Percentiles rank a stretch among this genome's conserved stretches.
These are phyloP conservation scores for Microchrysa polita DNA, from an alignment of 2,888 invertebrate species.

Conservation along the genomic window DNA sequence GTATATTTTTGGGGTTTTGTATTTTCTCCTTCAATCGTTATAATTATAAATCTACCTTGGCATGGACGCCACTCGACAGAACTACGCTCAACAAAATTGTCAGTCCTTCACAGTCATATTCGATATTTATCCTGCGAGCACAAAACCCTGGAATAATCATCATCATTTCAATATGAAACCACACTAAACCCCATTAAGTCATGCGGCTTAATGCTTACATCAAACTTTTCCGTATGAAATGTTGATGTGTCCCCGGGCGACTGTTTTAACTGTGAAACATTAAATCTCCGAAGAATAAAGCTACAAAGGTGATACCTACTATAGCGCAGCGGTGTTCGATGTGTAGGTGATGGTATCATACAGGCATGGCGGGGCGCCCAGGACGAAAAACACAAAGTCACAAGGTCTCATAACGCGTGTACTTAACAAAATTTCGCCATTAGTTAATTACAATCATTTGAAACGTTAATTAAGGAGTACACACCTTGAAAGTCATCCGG, in stretches of 20 bases:
- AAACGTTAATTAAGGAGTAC: conserved; percentile 50
- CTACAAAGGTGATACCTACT: not conserved
- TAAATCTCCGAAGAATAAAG: conserved; percentile 40
- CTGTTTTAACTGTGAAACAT: conserved; percentile 42
- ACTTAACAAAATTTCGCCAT: conserved; percentile 52
- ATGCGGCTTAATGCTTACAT: conserved; percentile 33
- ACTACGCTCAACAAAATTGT: no score
- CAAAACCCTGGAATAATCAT: no score
- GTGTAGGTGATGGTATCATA: no score
- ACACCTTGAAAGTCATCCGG: conserved; percentile 47
- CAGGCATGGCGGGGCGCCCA: no score
- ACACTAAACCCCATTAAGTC: conserved; percentile 38
- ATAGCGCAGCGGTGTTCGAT: no score
- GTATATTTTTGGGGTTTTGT: no score
- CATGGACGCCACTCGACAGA: no score
- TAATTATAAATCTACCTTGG: no score
- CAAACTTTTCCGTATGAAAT: conserved; percentile 40
- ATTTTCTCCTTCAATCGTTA: no score
- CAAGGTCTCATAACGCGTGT: conserved; percentile 49
- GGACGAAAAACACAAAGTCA: conserved; percentile 21
- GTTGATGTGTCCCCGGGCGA: conserved; percentile 43
- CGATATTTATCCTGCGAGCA: no score
- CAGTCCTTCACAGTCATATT: no score
- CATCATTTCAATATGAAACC: no score
- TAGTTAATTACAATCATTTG: conserved; percentile 52